Conservation (phyloP, 2,888 invertebrate species). For the Dascillus cervinus region DNA sequence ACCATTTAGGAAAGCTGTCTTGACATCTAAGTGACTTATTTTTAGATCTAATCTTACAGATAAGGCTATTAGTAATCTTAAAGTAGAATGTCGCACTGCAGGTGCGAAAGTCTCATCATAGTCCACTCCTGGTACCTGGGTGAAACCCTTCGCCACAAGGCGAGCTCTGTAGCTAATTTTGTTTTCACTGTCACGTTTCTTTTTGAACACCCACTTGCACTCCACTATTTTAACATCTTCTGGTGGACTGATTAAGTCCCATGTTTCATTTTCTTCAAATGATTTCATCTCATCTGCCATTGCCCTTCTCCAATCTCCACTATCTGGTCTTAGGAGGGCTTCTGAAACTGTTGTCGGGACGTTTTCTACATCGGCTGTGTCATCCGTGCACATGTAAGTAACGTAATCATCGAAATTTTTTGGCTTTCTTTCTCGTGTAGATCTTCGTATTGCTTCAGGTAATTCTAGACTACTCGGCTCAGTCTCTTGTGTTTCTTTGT, state of each 20-base stretch:
- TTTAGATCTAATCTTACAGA: slow-evolving; percentile 16
- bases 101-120: slow-evolving; percentile 21
- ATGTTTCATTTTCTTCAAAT: slow-evolving; percentile 26
- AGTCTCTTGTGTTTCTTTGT: slow-evolving; percentile 1
- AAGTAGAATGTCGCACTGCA: slow-evolving; percentile 13
- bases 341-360: slow-evolving; percentile 18
- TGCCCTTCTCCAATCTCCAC: slow-evolving; percentile 19
- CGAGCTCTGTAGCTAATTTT: slow-evolving; percentile 20
- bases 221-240: slow-evolving; percentile 19
- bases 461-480: slow-evolving; percentile 7
- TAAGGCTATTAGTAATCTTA: slow-evolving; percentile 18
- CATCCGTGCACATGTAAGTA: slow-evolving; percentile 16
- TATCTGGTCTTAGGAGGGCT: slow-evolving; percentile 22
- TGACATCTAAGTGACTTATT: slow-evolving; percentile 22
- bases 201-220: slow-evolving; percentile 28
- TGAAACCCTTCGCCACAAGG: slow-evolving; percentile 23
- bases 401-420: slow-evolving; percentile 19
- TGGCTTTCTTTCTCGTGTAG: slow-evolving; percentile 14
- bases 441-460: slow-evolving; percentile 13
- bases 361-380: slow-evolving; percentile 7
- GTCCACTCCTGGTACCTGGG: slow-evolving; percentile 19
- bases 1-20: slow-evolving; percentile 24
- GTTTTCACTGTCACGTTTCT: slow-evolving; percentile 20
- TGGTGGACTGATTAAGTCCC: slow-evolving; percentile 23
- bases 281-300: slow-evolving; percentile 24